phyloP scores from a whole-genome alignment of 2,113 vertebrate genomes.

The Xerus inauris region DNA sequence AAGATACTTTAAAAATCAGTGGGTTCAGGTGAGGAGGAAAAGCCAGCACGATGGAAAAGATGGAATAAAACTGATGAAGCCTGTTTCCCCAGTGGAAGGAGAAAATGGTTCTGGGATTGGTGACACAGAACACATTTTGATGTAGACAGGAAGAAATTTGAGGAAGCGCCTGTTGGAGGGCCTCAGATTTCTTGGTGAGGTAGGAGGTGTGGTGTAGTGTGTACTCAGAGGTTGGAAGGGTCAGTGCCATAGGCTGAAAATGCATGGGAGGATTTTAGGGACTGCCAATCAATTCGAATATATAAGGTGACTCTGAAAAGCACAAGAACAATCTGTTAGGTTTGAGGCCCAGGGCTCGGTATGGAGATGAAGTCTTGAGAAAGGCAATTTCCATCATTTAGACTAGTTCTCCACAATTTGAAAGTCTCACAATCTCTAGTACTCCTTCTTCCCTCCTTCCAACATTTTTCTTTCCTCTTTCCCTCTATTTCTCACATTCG shows the following conservation, averaged over 20 bases:
- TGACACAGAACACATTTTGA: background rate
- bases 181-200: background rate
- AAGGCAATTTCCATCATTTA: background rate
- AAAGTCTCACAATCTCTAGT: background rate
- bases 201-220: background rate
- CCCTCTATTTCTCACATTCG: background rate
- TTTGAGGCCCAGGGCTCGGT: background rate
- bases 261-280: background rate
- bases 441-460: background rate
- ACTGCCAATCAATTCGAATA: background rate
- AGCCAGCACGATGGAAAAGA: too few species aligned
- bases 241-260: background rate
- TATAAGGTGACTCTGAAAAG: background rate
- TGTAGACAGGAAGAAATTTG: background rate
- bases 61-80: background rate
- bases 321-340: background rate
- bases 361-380: background rate
- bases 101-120: background rate
- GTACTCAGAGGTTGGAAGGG: background rate
- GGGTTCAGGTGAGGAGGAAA: background rate
- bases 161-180: background rate
- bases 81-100: background rate
- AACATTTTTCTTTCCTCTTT: background rate
- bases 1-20: background rate
- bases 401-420: background rate